Percentiles rank a stretch among this genome's conserved stretches.
Evolutionary conservation across 1,140 invertebrate species (phyloP).

Genomic region (Coptotermes formosanus): DNA sequence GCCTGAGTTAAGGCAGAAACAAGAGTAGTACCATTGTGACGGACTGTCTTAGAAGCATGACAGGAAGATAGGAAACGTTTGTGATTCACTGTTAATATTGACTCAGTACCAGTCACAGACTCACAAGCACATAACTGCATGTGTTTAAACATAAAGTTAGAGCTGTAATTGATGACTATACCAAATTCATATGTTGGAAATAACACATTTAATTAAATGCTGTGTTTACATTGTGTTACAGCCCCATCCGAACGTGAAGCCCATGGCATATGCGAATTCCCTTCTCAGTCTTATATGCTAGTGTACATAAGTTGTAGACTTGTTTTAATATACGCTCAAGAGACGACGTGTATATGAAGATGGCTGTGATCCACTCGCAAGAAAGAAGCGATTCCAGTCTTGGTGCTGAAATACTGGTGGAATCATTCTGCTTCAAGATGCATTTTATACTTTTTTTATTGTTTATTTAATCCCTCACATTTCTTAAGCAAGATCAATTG

Average conservation of each 20-base stretch:
- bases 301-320: constrained; percentile 38
- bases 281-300: constrained; percentile 64
- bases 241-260: constrained; percentile 95
- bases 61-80: too few species aligned
- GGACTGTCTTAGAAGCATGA: not conserved
- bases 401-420: not conserved
- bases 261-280: constrained; percentile 91
- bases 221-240: constrained; percentile 57
- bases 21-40: not conserved
- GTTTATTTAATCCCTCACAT: not conserved
- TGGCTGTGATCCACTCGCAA: constrained; percentile 2
- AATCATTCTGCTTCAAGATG: not conserved
- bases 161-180: too few species aligned
- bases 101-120: too few species aligned
- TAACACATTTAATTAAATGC: constrained; percentile 28
- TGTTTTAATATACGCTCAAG: not conserved
- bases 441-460: constrained; percentile 11
- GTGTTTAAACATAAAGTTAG: too few species aligned
- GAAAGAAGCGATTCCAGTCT: not conserved
- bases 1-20: not conserved
- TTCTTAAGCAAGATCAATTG: not conserved
- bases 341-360: not conserved
- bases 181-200: not conserved
- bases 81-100: too few species aligned
- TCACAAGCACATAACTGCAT: too few species aligned